Evolutionary conservation across 2,113 vertebrate genomes (phyloP).

Genomic region (Hassar affinis): DNA sequence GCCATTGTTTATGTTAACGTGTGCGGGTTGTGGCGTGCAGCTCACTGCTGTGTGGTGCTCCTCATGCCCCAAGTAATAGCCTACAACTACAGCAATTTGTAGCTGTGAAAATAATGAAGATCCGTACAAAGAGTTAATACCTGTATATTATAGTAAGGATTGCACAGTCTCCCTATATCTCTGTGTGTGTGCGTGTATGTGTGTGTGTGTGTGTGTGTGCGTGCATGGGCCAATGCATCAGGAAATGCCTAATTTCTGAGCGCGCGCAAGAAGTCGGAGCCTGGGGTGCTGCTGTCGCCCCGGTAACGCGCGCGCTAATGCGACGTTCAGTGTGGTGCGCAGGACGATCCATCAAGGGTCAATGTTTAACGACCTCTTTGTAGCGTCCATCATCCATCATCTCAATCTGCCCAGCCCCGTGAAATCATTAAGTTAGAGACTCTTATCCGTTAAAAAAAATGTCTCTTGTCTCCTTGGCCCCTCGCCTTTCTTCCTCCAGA

Average conservation of each 20-base stretch:
- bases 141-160: background rate
- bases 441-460: background rate
- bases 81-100: conserved; percentile 56
- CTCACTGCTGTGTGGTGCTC: conserved; percentile 8
- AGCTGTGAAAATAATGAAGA: conserved; percentile 50
- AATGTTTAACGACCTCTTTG: conserved; percentile 77
- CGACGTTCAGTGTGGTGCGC: conserved; percentile 62
- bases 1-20: conserved; percentile 52
- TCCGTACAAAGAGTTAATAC: background rate
- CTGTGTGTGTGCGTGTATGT: background rate
- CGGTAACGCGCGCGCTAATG: conserved; percentile 65
- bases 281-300: conserved; percentile 48
- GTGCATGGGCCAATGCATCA: background rate
- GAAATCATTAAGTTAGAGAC: conserved; percentile 52
- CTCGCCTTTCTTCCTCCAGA: background rate
- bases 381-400: conserved; percentile 78
- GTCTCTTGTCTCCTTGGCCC: background rate
- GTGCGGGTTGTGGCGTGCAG: conserved; percentile 58
- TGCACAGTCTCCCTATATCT: background rate
- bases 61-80: conserved; percentile 21
- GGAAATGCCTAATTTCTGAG: background rate
- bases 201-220: background rate
- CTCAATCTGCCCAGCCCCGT: conserved; percentile 53
- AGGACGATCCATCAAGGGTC: conserved; percentile 78
- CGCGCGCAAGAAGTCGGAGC: background rate